Conservation (phyloP, 2,888 invertebrate species). For the Sinotaia quadrata region DNA sequence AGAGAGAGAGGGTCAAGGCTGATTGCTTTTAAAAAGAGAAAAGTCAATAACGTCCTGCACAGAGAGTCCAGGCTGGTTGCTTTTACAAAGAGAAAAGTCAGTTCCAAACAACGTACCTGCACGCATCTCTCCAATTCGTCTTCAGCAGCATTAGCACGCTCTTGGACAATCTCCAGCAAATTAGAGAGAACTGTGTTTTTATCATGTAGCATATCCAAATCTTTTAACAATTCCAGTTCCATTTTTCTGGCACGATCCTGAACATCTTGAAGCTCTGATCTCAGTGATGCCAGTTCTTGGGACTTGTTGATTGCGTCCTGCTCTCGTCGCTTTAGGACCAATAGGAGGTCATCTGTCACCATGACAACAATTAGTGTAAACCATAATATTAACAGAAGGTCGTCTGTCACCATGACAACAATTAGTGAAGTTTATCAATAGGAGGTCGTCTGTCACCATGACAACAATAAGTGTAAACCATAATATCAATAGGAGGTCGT, state of each 20-base stretch:
- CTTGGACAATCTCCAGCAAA: constrained; percentile 68
- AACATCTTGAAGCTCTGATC: constrained; percentile 49
- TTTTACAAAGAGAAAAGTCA: too few species aligned
- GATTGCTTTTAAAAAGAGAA: too few species aligned
- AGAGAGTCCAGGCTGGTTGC: too few species aligned
- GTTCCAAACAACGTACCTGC: constrained; percentile 39
- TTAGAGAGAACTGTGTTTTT: constrained; percentile 65
- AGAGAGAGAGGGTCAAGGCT: too few species aligned
- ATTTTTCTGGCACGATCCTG: constrained; percentile 57
- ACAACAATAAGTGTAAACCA: background rate
- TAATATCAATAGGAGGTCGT: background rate
- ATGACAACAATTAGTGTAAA: background rate
- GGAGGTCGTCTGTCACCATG: constrained; percentile 51
- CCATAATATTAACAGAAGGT: background rate
- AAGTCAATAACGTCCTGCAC: too few species aligned
- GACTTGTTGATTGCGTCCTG: constrained; percentile 82
- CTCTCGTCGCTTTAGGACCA: constrained; percentile 71
- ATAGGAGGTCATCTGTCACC: constrained; percentile 53
- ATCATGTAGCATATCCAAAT: constrained; percentile 63
- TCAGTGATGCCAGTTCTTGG: constrained; percentile 54
- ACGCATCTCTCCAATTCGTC: constrained; percentile 60
- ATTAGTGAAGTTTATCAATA: constrained; percentile 33
- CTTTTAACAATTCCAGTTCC: constrained; percentile 61
- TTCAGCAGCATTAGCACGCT: constrained; percentile 67
- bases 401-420: background rate